Conservation (phyloP, 1,140 invertebrate species). For the roundworm (Caenorhabditis elegans) region WBcel235 BX284606.5:3513501-3514000, state of each 20-base stretch:
- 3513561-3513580: too few species aligned
- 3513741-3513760: neutral
- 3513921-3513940: neutral
- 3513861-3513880: neutral
- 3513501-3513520: too few species aligned
- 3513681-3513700: too few species aligned
- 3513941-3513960: neutral
- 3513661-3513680: too few species aligned
- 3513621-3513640: neutral
- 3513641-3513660: too few species aligned
- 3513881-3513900: constrained; percentile 4
- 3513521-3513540: too few species aligned
- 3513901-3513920: constrained; percentile 11
- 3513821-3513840: neutral
- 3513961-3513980: neutral
- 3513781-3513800: neutral
- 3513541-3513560: too few species aligned
- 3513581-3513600: constrained; percentile 12
- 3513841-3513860: neutral
- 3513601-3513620: neutral
- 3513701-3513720: too few species aligned
- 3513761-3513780: neutral
- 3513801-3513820: constrained; percentile 14
- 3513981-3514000: neutral
- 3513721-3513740: neutral